A percentile compares a stretch with the other conserved stretches of the same genome.
phyloP scores from a whole-genome alignment of 2,797 vertebrate genomes.

The Amphiprion clarkii region DNA sequence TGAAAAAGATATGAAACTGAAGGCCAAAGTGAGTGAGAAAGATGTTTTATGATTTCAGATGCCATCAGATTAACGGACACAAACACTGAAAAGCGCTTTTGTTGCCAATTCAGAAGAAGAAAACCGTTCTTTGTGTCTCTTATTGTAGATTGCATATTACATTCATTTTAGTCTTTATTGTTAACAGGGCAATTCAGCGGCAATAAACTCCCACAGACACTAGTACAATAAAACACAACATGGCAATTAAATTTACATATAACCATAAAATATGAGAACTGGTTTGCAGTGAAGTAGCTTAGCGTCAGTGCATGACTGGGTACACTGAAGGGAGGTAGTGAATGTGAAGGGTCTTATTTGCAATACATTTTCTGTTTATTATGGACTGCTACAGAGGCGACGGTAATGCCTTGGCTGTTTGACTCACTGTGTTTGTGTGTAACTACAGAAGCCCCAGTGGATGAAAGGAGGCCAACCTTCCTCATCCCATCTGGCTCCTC shows the following conservation, averaged over 20 bases:
- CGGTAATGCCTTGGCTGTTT: constrained; percentile 15
- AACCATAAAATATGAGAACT: constrained; percentile 46
- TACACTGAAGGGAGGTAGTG: constrained; percentile 10
- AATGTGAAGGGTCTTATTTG: constrained; percentile 16
- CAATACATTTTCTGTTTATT: constrained; percentile 26
- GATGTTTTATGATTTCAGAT: too few species aligned
- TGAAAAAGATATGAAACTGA: too few species aligned
- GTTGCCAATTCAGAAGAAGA: neutral
- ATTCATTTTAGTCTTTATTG: constrained; percentile 24
- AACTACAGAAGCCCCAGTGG: constrained; percentile 87
- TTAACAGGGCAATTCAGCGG: constrained; percentile 14
- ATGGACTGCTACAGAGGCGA: constrained; percentile 25
- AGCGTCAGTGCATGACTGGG: neutral
- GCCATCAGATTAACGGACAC: too few species aligned
- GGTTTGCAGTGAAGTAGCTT: constrained; percentile 28
- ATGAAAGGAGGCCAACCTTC: constrained; percentile 90
- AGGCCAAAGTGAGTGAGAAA: too few species aligned
- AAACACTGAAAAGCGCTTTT: neutral
- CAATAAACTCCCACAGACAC: constrained; percentile 35
- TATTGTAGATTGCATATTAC: constrained; percentile 1
- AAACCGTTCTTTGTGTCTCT: neutral
- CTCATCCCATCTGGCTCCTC: constrained; percentile 88
- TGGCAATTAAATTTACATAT: constrained; percentile 34
- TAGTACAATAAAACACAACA: constrained; percentile 24
- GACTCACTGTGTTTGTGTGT: constrained; percentile 21